Evolutionary conservation across 1,140 invertebrate species (phyloP).

Genomic region (Lutraria rhynchaena): DNA sequence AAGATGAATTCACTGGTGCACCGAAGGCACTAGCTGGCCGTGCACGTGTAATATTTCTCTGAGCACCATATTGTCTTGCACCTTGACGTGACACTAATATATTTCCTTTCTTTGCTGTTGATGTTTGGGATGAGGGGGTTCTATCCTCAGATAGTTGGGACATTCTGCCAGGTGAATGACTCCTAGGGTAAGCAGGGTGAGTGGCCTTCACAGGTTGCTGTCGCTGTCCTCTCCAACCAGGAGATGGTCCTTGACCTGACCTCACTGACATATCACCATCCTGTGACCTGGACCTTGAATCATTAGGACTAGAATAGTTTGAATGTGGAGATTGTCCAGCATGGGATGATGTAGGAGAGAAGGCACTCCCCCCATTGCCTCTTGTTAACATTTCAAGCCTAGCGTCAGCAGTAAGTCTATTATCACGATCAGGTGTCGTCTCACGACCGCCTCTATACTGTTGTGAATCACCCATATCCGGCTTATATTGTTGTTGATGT

Average conservation of each 20-base stretch:
- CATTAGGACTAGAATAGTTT: constrained; percentile 57
- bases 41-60: constrained; percentile 28
- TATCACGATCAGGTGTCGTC: constrained; percentile 37
- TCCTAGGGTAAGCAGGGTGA: constrained; percentile 33
- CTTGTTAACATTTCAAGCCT: constrained; percentile 49
- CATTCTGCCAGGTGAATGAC: constrained; percentile 32
- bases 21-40: constrained; percentile 58
- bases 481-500: constrained; percentile 15
- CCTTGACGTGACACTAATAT: constrained; percentile 51
- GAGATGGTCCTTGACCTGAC: constrained; percentile 46
- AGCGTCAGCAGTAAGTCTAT: constrained; percentile 53
- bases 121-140: not conserved
- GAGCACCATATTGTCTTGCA: constrained; percentile 41
- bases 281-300: constrained; percentile 43
- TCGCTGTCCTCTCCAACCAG: constrained; percentile 39
- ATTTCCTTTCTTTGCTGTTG: constrained; percentile 42
- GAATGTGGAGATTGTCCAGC: constrained; percentile 16
- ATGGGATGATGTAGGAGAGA: constrained; percentile 16
- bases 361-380: constrained; percentile 15
- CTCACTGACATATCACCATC: constrained; percentile 50
- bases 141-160: constrained; percentile 35
- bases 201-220: constrained; percentile 50
- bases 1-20: constrained; percentile 36
- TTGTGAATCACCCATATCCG: constrained; percentile 24
- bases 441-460: constrained; percentile 26